Conservation (phyloP, 2,113 vertebrate species). For the Leucosticte australis region DNA sequence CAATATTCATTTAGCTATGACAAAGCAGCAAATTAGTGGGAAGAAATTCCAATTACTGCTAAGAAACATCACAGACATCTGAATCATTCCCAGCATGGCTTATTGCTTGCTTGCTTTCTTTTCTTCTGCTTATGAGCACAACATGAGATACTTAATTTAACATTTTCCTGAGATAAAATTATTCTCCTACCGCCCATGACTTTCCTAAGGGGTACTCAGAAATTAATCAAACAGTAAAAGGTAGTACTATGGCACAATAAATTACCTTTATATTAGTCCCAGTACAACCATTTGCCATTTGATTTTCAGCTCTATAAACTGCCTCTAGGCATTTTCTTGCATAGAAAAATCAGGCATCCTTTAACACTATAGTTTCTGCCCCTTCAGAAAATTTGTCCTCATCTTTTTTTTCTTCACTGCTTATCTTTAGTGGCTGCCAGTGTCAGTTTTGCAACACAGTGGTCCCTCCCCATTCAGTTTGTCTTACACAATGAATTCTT, state of each 20-base stretch:
- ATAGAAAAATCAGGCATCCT: not conserved
- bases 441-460: not conserved
- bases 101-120: not conserved
- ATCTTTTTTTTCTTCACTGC: not conserved
- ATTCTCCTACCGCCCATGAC: not conserved
- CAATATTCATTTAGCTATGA: not conserved
- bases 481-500: not conserved
- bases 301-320: slow-evolving; percentile 23
- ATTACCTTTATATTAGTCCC: slow-evolving; percentile 7
- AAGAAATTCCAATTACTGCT: not conserved
- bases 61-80: not conserved
- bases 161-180: not conserved
- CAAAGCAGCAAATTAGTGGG: not conserved
- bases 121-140: not conserved
- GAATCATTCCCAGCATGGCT: not conserved
- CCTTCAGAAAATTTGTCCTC: not conserved
- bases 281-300: not conserved
- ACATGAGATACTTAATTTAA: not conserved
- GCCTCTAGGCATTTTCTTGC: not conserved
- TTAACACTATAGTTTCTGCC: not conserved
- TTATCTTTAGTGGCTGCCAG: not conserved
- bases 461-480: not conserved
- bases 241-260: not conserved
- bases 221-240: not conserved
- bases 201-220: not conserved